Percentiles rank a stretch among this genome's conserved stretches.
Evolutionary conservation across 2,888 invertebrate species (phyloP).

Genomic region (Himalopsyche kuldschensis): DNA sequence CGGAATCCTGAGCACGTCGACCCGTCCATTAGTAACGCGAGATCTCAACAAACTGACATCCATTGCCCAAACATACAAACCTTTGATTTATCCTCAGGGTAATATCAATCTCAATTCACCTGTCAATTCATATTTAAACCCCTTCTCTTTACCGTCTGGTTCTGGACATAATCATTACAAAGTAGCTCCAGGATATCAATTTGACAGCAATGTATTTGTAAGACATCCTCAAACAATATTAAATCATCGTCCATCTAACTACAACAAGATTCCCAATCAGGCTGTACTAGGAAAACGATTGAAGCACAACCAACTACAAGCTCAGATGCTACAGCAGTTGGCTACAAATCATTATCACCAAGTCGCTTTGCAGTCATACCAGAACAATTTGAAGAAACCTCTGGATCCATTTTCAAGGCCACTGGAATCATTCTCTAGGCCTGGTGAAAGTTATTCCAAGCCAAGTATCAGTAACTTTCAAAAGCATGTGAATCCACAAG

Average conservation of each 20-base stretch:
- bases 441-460: constrained; percentile 28
- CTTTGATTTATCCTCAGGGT: constrained; percentile 49
- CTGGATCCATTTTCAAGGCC: constrained; percentile 50
- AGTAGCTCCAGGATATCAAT: constrained; percentile 39
- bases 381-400: constrained; percentile 45
- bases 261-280: constrained; percentile 48
- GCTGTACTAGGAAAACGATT: constrained; percentile 43
- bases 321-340: constrained; percentile 51
- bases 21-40: constrained; percentile 50
- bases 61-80: constrained; percentile 56
- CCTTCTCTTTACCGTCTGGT: constrained; percentile 48
- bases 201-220: constrained; percentile 44
- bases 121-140: constrained; percentile 55
- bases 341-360: constrained; percentile 47
- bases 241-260: constrained; percentile 50
- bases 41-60: constrained; percentile 55
- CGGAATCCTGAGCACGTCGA: constrained; percentile 46
- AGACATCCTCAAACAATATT: constrained; percentile 52
- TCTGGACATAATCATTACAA: constrained; percentile 51
- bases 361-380: constrained; percentile 17
- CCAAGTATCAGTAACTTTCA: constrained; percentile 51
- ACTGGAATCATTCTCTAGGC: constrained; percentile 46
- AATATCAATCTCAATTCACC: constrained; percentile 50
- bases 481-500: constrained; percentile 49
- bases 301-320: constrained; percentile 48